Conservation (phyloP, 2,113 vertebrate species). For the Ophthalmolycus amberensis region DNA sequence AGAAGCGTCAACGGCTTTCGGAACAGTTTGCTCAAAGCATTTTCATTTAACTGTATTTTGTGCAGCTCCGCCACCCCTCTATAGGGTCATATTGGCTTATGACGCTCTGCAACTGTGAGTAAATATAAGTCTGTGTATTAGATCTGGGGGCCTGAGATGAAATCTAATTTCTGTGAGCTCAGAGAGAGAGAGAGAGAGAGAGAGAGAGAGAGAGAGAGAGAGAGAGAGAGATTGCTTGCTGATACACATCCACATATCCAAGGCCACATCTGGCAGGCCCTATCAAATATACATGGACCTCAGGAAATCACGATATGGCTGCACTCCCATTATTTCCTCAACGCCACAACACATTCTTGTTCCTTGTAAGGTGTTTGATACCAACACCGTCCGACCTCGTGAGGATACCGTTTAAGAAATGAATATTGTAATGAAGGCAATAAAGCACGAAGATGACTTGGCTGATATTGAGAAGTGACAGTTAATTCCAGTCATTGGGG, state of each 20-base stretch:
- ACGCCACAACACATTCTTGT: conserved; percentile 30
- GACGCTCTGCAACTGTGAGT: conserved; percentile 77
- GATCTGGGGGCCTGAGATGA: conserved; percentile 75
- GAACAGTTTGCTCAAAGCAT: conserved; percentile 73
- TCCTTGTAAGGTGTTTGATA: conserved; percentile 29
- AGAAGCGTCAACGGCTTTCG: conserved; percentile 51
- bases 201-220: conserved; percentile 24
- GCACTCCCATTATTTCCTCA: conserved; percentile 52
- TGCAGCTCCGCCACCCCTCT: conserved; percentile 46
- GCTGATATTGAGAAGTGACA: conserved; percentile 76
- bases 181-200: conserved; percentile 51
- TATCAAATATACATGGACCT: conserved; percentile 79
- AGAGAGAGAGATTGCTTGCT: conserved; percentile 67
- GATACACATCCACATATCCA: conserved; percentile 71
- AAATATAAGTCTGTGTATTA: conserved; percentile 81
- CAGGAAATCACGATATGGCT: conserved; percentile 60
- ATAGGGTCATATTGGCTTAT: conserved; percentile 77
- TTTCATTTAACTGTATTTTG: conserved; percentile 77
- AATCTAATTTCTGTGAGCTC: conserved; percentile 79
- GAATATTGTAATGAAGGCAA: conserved; percentile 64
- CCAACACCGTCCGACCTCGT: conserved; percentile 28
- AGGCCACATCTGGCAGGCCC: conserved; percentile 74
- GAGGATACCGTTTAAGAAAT: conserved; percentile 53
- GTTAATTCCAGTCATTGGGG: conserved; percentile 77
- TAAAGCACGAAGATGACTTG: conserved; percentile 68